Evolutionary conservation across 2,797 vertebrate species (phyloP), one percentile per base, ranked within the genome.

Genomic region (Fringilla coelebs): DNA sequence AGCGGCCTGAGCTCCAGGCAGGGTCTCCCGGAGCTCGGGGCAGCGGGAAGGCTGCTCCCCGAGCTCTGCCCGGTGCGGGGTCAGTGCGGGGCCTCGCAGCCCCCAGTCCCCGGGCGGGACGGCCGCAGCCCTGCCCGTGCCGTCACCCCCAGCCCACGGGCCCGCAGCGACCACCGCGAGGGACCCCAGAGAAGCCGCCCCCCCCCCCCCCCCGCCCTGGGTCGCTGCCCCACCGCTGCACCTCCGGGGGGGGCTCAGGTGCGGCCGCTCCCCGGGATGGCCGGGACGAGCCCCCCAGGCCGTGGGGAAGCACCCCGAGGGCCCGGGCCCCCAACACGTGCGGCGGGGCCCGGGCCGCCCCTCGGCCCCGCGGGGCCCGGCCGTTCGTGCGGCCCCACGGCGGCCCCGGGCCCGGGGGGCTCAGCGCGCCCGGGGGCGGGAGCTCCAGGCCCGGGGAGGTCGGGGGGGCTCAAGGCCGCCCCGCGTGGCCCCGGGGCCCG

Each of bases 51-150:
- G 54, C 63, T 13, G 54, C 19, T 43, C 38, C 48, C 41, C 17
- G 28, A 49, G 46, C 76, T 76, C 83, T 76, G 49, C 54, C 41
- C 41, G 51, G 22, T 5, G 2, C 26, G 0, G 38, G 48, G 13
- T 22, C 4, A 2, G 1, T 1, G 34, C 5, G 66, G 34, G 85
- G 62, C 46, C 5, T 0, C 0, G 1, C 43, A 82, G 55, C 13
- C 32, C 76, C 68, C 43, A 15, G 0, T 17, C 17, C 20, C 46
- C 2, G 12, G 15, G 48, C 8, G 10, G 52, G 11, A 45, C 2
- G 2, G 49, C 57, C 5, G 1, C 24, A 5, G 31, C 48, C 72
- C 66, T 4, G 41, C 41, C 54, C 48, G 1, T 8, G 38, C 4
- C 2, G 57, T 2, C 32, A 14, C 25, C 40, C 51, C 11, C 32